A percentile compares a stretch with the other conserved stretches of the same genome.
phyloP scores from a whole-genome alignment of 2,797 vertebrate species.

The Halcyon smyrnensis region DNA sequence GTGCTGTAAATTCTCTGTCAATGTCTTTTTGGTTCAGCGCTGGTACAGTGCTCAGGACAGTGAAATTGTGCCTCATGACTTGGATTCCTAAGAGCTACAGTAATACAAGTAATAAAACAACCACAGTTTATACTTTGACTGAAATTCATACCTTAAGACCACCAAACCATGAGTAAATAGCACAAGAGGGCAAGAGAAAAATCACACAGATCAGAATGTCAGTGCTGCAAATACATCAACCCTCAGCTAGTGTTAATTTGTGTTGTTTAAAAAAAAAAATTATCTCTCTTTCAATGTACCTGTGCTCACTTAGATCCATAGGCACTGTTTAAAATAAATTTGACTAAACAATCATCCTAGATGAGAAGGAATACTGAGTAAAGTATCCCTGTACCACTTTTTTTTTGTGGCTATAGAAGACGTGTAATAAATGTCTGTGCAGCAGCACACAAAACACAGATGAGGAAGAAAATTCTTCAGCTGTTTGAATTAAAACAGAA shows the following conservation, averaged over 20 bases:
- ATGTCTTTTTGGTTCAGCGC: neutral
- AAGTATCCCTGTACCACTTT: neutral
- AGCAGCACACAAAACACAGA: neutral
- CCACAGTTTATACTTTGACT: neutral
- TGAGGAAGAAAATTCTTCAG: neutral
- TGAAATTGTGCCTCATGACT: neutral
- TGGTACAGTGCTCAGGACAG: neutral
- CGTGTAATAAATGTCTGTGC: neutral
- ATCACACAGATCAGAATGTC: neutral
- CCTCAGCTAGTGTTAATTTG: neutral
- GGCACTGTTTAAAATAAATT: neutral
- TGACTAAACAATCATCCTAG: neutral
- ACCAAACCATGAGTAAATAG: neutral
- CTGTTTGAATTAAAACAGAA: neutral
- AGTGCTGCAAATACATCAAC: neutral
- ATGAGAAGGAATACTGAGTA: neutral
- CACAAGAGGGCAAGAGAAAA: neutral
- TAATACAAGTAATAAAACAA: neutral
- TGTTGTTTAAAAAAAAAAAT: neutral
- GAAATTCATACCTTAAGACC: conserved; percentile 1
- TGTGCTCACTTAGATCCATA: neutral
- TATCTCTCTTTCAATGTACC: neutral
- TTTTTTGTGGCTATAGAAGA: neutral
- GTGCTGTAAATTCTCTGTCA: neutral
- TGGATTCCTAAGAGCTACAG: neutral